These are phyloP conservation scores for Tetranychus cinnabarinus DNA, from an alignment of 1,140 invertebrate genomes.

Conservation along the genomic window DNA sequence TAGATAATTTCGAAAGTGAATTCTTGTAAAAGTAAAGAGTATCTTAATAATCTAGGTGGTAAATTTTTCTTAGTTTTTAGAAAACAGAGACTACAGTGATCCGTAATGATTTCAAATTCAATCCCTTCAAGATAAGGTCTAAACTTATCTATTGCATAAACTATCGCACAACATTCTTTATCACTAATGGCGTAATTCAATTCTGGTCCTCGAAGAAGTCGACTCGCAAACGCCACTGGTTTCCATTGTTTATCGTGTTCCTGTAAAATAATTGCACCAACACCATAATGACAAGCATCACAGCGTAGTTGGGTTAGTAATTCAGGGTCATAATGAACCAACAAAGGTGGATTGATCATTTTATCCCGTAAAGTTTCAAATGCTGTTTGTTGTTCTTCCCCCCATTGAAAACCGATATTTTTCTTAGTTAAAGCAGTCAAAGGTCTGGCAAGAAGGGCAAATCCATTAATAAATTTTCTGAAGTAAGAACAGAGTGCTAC, in stretches of 20 bases:
- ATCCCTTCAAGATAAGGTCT: not conserved
- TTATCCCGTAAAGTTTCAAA: not conserved
- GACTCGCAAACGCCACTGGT: too few relatives aligned
- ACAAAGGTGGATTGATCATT: not conserved
- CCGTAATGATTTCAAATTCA: not conserved
- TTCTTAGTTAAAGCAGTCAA: not conserved
- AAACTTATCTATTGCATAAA: not conserved
- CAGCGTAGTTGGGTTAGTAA: too few relatives aligned
- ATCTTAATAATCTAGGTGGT: constrained; percentile 1
- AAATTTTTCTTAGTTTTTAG: not conserved
- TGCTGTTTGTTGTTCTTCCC: not conserved
- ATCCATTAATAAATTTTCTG: constrained; percentile 12
- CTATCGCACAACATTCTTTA: not conserved
- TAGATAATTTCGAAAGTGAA: constrained; percentile 7
- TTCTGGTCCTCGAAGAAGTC: not conserved
- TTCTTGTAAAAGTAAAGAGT: constrained; percentile 1
- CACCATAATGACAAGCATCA: too few relatives aligned
- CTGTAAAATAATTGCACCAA: too few relatives aligned
- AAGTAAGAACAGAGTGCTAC: constrained; percentile 7
- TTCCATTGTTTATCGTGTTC: too few relatives aligned
- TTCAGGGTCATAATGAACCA: constrained; percentile 1
- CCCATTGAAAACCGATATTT: not conserved
- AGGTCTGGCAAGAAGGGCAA: constrained; percentile 15
- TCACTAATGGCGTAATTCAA: not conserved
- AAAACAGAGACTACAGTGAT: not conserved